These are phyloP conservation scores for Bembecia ichneumoniformis DNA, from an alignment of 2,888 invertebrate genomes.

Conservation along the genomic window DNA sequence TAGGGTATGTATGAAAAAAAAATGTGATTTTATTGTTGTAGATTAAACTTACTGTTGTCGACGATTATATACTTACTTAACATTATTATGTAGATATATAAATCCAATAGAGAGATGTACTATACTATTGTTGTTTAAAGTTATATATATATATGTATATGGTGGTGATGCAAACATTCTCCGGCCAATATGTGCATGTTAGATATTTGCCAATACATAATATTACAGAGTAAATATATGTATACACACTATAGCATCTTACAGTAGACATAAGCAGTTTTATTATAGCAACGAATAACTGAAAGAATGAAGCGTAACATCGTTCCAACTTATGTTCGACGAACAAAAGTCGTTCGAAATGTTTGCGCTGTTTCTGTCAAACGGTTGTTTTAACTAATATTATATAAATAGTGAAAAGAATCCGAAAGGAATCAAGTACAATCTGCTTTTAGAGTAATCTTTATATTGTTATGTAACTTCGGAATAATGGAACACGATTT, in stretches of 20 bases:
- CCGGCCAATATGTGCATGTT: constrained; percentile 63
- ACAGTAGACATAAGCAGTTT: constrained; percentile 34
- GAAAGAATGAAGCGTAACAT: too few relatives aligned
- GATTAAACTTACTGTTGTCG: constrained; percentile 52
- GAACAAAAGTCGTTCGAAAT: not conserved
- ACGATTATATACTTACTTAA: constrained; percentile 52
- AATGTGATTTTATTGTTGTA: constrained; percentile 71
- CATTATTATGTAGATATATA: constrained; percentile 56
- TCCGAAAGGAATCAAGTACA: constrained; percentile 55
- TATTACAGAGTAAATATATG: constrained; percentile 35
- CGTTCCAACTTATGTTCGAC: not conserved
- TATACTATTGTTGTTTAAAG: constrained; percentile 47
- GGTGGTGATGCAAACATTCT: constrained; percentile 52
- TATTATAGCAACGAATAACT: not conserved
- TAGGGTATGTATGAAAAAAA: constrained; percentile 43
- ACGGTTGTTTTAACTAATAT: constrained; percentile 14
- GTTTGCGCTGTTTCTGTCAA: too few relatives aligned
- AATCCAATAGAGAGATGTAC: constrained; percentile 62
- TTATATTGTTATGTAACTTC: constrained; percentile 21
- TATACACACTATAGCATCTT: constrained; percentile 43
- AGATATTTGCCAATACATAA: constrained; percentile 53
- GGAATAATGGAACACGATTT: constrained; percentile 41
- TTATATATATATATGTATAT: constrained; percentile 42
- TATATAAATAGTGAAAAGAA: constrained; percentile 24
- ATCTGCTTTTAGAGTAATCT: constrained; percentile 38